A percentile compares a stretch with the other conserved stretches of the same genome.
Evolutionary conservation across 2,113 vertebrate genomes (phyloP).

Genomic region (Thunnus thynnus): DNA sequence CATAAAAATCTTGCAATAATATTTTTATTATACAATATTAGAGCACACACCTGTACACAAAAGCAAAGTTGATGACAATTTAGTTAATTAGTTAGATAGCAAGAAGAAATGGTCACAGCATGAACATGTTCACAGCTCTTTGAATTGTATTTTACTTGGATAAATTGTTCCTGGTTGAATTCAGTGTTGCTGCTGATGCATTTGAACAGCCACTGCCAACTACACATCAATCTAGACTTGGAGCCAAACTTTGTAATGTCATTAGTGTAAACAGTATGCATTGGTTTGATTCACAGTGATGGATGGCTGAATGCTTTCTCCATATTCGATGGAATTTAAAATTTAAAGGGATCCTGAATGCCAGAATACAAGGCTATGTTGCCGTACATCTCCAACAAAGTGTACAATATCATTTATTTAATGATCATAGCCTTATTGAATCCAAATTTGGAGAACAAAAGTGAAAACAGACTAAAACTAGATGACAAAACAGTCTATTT

Average conservation of each 20-base stretch:
- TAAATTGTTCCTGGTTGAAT: not conserved
- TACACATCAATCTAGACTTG: not conserved
- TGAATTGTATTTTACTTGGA: slow-evolving; percentile 11
- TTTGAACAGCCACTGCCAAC: not conserved
- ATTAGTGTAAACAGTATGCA: slow-evolving; percentile 13
- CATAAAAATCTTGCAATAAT: slow-evolving; percentile 39
- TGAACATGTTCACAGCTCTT: slow-evolving; percentile 15
- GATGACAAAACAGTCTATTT: slow-evolving; percentile 11
- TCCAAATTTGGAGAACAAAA: slow-evolving; percentile 12
- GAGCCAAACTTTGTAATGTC: not conserved
- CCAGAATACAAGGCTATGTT: slow-evolving; percentile 17
- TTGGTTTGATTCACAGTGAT: slow-evolving; percentile 6
- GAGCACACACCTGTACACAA: slow-evolving; percentile 44
- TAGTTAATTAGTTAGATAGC: slow-evolving; percentile 33
- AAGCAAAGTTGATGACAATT: slow-evolving; percentile 38
- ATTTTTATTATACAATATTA: slow-evolving; percentile 56
- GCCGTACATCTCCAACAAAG: not conserved
- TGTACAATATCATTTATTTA: not conserved
- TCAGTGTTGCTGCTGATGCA: not conserved
- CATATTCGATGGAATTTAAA: slow-evolving; percentile 3
- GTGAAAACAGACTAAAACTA: slow-evolving; percentile 17
- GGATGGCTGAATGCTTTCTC: not conserved
- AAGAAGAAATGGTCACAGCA: slow-evolving; percentile 25
- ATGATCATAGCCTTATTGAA: slow-evolving; percentile 1
- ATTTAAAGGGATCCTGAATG: not conserved